Evolutionary conservation across 2,113 vertebrate genomes (phyloP).

Genomic region (Onychorhynchus coronatus): DNA sequence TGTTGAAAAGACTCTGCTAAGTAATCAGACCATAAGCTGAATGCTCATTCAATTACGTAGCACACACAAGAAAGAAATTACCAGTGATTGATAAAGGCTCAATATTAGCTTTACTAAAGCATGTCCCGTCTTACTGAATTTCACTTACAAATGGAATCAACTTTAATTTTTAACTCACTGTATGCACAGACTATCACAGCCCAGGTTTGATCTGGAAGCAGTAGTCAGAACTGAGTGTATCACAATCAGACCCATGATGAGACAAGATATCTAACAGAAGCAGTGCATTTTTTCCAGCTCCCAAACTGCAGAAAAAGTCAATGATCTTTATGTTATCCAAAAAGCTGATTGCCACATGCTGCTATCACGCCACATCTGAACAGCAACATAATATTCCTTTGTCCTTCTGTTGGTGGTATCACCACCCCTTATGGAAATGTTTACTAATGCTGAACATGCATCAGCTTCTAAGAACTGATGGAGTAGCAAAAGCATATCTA

Average conservation of each 20-base stretch:
- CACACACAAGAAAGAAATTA: neutral
- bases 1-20: neutral
- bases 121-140: fast-evolving
- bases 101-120: neutral
- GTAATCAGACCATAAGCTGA: neutral
- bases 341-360: neutral
- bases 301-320: neutral
- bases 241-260: neutral
- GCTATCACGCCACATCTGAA: neutral
- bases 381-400: neutral
- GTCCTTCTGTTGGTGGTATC: neutral
- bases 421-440: neutral
- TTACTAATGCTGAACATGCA: neutral
- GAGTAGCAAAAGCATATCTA: neutral
- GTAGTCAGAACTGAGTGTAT: neutral
- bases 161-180: neutral
- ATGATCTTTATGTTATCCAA: neutral
- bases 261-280: neutral
- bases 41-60: fast-evolving
- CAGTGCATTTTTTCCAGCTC: neutral
- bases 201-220: neutral
- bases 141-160: neutral
- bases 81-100: neutral
- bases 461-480: neutral
- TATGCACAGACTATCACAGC: neutral